Evolutionary conservation across 2,113 vertebrate genomes (phyloP).

Genomic region (Cottus gobio): DNA sequence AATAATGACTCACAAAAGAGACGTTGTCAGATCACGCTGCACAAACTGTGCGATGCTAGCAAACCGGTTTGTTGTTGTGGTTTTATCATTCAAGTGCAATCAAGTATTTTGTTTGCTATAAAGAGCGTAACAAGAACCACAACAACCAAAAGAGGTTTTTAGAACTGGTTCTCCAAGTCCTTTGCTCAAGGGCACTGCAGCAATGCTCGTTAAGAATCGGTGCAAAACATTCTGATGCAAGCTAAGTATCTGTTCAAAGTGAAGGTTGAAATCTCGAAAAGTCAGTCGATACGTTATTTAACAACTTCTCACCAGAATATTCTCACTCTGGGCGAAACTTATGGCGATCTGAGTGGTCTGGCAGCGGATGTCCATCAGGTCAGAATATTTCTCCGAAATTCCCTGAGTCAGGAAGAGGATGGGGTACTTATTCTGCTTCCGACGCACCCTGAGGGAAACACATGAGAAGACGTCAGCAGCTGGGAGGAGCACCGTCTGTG

Average conservation of each 20-base stretch:
- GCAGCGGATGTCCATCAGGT: constrained; percentile 95
- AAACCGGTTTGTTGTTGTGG: too few species aligned
- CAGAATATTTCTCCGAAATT: constrained; percentile 89
- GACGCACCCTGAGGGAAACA: constrained; percentile 86
- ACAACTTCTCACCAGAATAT: constrained; percentile 88
- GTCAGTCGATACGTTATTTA: background rate
- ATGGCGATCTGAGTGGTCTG: constrained; percentile 93
- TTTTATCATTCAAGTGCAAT: too few species aligned
- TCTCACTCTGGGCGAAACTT: constrained; percentile 97
- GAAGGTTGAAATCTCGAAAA: background rate
- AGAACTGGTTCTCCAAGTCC: background rate
- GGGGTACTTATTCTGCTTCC: constrained; percentile 98
- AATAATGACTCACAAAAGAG: background rate
- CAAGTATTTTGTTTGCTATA: too few species aligned
- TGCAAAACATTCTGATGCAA: background rate
- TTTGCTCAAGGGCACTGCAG: background rate
- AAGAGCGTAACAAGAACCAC: too few species aligned
- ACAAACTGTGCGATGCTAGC: too few species aligned
- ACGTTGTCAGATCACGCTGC: background rate
- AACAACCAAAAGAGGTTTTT: too few species aligned
- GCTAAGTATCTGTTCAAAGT: background rate
- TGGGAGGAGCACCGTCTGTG: background rate
- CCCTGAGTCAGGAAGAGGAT: constrained; percentile 98
- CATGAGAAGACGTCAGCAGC: background rate
- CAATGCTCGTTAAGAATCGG: too few species aligned